phyloP scores from a whole-genome alignment of 2,888 invertebrate genomes.

The Drosophila suboccidentalis region DNA sequence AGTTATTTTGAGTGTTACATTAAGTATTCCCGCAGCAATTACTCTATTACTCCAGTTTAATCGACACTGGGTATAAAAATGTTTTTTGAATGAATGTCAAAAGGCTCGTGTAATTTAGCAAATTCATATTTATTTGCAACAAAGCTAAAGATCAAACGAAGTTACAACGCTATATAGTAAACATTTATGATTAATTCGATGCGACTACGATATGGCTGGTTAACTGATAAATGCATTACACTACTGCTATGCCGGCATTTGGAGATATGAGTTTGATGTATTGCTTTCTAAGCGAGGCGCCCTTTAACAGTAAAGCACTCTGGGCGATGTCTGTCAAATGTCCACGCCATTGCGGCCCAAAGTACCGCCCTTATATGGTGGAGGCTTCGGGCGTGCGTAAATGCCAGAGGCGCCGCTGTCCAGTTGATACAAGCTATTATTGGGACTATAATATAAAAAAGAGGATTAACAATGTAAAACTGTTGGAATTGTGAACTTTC shows the following conservation, averaged over 20 bases:
- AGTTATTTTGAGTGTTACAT: no score
- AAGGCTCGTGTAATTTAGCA: not conserved
- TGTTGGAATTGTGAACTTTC: no score
- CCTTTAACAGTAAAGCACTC: slow-evolving; percentile 85
- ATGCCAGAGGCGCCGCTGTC: slow-evolving; percentile 86
- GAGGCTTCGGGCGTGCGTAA: slow-evolving; percentile 85
- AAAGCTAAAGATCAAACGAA: slow-evolving; percentile 39
- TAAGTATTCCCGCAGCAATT: no score
- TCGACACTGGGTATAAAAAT: not conserved
- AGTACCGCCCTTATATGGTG: slow-evolving; percentile 84
- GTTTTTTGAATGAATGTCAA: not conserved
- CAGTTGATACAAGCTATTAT: slow-evolving; percentile 87
- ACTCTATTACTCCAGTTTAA: no score
- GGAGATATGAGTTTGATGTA: slow-evolving; percentile 12
- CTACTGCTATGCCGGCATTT: slow-evolving; percentile 15
- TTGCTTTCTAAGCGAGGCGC: slow-evolving; percentile 26
- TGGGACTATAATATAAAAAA: slow-evolving; percentile 86
- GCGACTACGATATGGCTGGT: slow-evolving; percentile 39
- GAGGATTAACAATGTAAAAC: not conserved
- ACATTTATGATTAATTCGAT: slow-evolving; percentile 36
- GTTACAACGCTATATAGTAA: slow-evolving; percentile 37
- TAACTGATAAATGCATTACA: slow-evolving; percentile 12
- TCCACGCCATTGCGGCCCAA: slow-evolving; percentile 82
- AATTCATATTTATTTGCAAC: slow-evolving; percentile 31
- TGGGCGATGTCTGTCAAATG: slow-evolving; percentile 85